A percentile compares a stretch with the other conserved stretches of the same genome.
Evolutionary conservation across 2,113 vertebrate species (phyloP).

Genomic region (Crypturellus undulatus): DNA sequence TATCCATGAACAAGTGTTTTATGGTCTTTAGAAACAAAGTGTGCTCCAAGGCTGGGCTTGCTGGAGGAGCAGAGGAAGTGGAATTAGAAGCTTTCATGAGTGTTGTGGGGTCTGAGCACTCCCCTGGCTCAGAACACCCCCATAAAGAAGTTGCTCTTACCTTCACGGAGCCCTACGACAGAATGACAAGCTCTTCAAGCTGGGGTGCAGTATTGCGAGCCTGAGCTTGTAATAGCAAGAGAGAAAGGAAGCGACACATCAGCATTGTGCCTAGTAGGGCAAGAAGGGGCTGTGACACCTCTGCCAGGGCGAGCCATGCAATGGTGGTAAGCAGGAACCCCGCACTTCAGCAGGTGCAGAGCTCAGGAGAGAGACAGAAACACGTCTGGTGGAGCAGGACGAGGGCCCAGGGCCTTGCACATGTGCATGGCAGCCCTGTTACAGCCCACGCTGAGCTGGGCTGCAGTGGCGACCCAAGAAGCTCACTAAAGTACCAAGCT

Average conservation of each 20-base stretch:
- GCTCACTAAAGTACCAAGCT: background rate
- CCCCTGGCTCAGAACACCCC: background rate
- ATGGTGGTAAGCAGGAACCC: background rate
- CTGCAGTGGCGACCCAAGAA: background rate
- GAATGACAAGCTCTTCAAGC: background rate
- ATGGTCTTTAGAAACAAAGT: background rate
- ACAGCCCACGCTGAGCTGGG: background rate
- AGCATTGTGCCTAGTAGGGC: background rate
- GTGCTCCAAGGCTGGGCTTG: background rate
- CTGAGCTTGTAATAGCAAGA: accelerated
- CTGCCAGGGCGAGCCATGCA: background rate
- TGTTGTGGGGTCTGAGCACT: background rate
- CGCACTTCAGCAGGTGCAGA: background rate
- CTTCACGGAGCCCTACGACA: background rate
- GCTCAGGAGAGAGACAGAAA: background rate
- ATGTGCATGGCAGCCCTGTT: background rate
- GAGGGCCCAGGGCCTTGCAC: background rate
- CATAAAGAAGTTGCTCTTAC: background rate
- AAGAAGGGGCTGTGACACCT: background rate
- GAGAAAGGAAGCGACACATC: background rate
- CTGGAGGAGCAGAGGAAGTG: background rate
- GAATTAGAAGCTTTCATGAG: background rate
- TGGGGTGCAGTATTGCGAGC: background rate
- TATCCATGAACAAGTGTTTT: background rate
- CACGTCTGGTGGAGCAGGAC: background rate